Evolutionary conservation across 1,140 invertebrate species (phyloP), one percentile per base, ranked within the genome.

Genomic region (Drosophila repleta): DNA sequence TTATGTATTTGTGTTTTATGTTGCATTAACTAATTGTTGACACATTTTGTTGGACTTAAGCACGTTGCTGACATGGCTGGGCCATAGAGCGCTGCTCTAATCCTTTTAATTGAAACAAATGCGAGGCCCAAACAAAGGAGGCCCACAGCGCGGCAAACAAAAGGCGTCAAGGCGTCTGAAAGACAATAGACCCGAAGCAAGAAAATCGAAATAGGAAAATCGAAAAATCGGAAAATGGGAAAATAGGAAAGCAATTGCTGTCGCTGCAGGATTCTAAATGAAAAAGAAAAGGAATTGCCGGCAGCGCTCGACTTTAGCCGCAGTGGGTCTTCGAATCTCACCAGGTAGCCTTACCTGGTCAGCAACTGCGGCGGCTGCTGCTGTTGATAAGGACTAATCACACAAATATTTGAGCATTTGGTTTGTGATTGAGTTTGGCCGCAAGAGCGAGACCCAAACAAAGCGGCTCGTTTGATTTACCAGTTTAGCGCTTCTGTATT

Each of bases 101-200:
- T 88, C 83, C 79, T 78, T 88, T 88, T 87, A 88, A 87, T 88
- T 87, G 83, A 88, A 82, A 87, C 83, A 88, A 87, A 87, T 88
- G 78, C 46, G 32, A 21, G 21, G 37, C 18, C 20, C 49, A 41
- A 68, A 73, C 64, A 73, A 73, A 39, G 55, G 29, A 15, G 43
- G 10, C 48, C 26, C 21, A 45, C 41, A 48, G 29, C 39, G 20
- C 32, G 46, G 60, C 35, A 32, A 18, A 70, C 56, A 69, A 74
- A 88, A 76, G 83, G 83, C 83, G 83, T 88, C 83, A 88, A 48
- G 79, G 76, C 83, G 83, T 88, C 84, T 84, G 75, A 77, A 35
- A 89, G 46, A 88, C 79, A 88, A 88, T 71, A 63, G 56, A 63
- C 58, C 39, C 69, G 39, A 48, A 52, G 21, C 15, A 13, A 26